These are phyloP conservation scores for Acanthopagrus latus DNA, from an alignment of 2,797 vertebrate species.

Conservation along the genomic window DNA sequence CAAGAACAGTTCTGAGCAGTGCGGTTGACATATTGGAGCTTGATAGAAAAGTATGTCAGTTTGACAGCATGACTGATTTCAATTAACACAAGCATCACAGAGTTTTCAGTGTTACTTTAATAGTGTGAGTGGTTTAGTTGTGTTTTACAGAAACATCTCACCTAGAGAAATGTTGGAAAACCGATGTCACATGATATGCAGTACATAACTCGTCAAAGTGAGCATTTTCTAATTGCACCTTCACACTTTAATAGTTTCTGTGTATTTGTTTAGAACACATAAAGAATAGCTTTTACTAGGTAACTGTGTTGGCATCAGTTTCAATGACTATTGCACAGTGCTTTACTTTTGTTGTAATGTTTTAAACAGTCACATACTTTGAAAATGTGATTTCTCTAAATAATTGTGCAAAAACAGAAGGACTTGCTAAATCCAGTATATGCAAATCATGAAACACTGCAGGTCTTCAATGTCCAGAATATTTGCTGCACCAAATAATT, in stretches of 20 bases:
- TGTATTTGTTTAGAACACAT: background rate
- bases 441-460: too few species aligned
- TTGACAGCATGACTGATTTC: conserved; percentile 1
- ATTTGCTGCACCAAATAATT: too few species aligned
- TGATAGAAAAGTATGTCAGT: background rate
- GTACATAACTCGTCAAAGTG: background rate
- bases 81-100: background rate
- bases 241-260: background rate
- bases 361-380: background rate
- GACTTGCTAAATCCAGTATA: too few species aligned
- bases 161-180: background rate
- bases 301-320: background rate
- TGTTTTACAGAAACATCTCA: background rate
- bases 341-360: background rate
- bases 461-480: too few species aligned
- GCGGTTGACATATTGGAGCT: conserved; percentile 1
- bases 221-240: background rate
- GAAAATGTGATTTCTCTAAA: background rate
- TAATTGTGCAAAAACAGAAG: too few species aligned
- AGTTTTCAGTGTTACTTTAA: background rate
- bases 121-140: background rate
- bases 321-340: too few species aligned
- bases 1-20: conserved; percentile 7
- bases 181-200: background rate
- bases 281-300: background rate